Evolutionary conservation across 2,888 invertebrate species (phyloP), one percentile per base, ranked within the genome.

Genomic region (Tanypteryx hageni): DNA sequence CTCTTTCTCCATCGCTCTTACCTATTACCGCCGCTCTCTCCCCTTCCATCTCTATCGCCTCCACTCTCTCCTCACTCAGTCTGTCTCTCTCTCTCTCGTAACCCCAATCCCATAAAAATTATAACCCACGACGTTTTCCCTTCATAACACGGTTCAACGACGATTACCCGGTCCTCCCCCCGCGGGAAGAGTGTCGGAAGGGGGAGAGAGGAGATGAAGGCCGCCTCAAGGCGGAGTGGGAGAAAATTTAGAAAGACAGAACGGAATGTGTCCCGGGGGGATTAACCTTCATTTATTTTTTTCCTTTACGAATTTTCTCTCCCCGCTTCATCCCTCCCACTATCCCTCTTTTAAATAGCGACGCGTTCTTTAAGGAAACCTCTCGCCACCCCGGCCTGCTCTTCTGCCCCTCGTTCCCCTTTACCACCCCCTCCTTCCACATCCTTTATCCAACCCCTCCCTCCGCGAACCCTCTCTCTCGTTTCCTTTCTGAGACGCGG

Each of bases 281-380:
- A 89, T 44, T 89, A 89, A 89, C 89, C 89, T 89, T 89, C 89
- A 89, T 89, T 89, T 89, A 44, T 89, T 89, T 89, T 89, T 89
- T 89, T n/a, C 85, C 59, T 86, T 68, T 7, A 68, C 31, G 44
- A 18, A 64, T 89, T 61, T 44, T 64, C 61, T 68, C 64, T 16
- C 89, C 76, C 8, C 76, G 22, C 76, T 83, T 83, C 59, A 22
- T n/a, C 31, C 86, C 27, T 44, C 44, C n/a, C 31, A n/a, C 61
- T 64, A 64, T 64, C 44, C 89, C 64, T 44, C 44, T 89, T 89
- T 89, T 89, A 89, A 89, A 89, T 89, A 89, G 89, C 64, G 68
- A 27, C 61, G 89, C n/a, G 64, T 58, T 89, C 89, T 89, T 68
- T 76, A 76, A 76, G 76, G 22, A 76, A 76, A 27, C 76, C 76